These are phyloP conservation scores for Cyclopterus lumpus DNA, from an alignment of 2,797 vertebrate species.

Conservation along the genomic window DNA sequence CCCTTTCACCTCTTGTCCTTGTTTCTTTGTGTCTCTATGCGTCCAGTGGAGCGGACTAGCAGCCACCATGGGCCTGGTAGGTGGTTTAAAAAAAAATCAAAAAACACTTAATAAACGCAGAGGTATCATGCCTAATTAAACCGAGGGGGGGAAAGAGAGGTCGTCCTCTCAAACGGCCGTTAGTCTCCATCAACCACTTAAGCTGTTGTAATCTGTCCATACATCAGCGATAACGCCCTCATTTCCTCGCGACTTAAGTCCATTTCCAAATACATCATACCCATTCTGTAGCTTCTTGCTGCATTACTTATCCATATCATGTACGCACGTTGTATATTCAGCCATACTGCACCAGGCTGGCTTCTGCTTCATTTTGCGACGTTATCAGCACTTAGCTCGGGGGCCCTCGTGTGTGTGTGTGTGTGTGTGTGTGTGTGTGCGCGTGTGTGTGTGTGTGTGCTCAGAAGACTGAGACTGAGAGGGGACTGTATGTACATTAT, in stretches of 20 bases:
- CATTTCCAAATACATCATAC: constrained; percentile 44
- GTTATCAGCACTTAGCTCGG: constrained; percentile 33
- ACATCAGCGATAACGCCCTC: constrained; percentile 62
- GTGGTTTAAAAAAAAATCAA: constrained; percentile 72
- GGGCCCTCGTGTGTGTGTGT: constrained; percentile 16
- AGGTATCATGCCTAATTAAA: constrained; percentile 59
- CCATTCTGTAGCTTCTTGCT: constrained; percentile 38
- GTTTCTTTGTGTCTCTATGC: constrained; percentile 82
- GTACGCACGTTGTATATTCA: constrained; percentile 13
- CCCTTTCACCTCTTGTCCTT: constrained; percentile 41
- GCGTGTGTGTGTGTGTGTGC: constrained; percentile 2
- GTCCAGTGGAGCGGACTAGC: constrained; percentile 93
- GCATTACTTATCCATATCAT: constrained; percentile 36
- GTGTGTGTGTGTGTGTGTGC: neutral
- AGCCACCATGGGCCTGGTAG: constrained; percentile 98
- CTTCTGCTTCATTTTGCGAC: no score
- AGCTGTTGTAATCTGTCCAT: constrained; percentile 57
- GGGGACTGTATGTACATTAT: constrained; percentile 15
- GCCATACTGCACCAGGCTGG: no score
- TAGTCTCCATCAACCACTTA: constrained; percentile 59
- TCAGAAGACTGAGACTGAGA: neutral
- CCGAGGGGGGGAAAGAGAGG: constrained; percentile 30
- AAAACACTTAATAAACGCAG: constrained; percentile 22
- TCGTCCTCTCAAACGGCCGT: constrained; percentile 35
- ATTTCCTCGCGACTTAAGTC: constrained; percentile 45